Evolutionary conservation across 2,888 invertebrate species (phyloP).

Genomic region (Dryadula phaetusa): DNA sequence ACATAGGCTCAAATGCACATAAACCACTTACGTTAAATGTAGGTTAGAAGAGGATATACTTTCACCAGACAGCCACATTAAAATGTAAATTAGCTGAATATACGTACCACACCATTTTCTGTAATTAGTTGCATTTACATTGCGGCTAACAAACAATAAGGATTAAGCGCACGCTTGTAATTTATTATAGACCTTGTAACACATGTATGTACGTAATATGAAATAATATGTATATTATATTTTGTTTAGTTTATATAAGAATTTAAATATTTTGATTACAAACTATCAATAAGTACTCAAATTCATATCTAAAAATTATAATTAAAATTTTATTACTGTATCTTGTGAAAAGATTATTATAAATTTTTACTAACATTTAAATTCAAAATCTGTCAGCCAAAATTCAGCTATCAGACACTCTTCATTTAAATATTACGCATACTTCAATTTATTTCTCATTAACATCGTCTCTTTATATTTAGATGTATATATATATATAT

Average conservation of each 20-base stretch:
- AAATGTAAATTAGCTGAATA: slow-evolving; percentile 15
- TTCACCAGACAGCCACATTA: slow-evolving; percentile 4
- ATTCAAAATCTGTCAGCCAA: background rate
- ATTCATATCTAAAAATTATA: background rate
- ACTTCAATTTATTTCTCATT: no score
- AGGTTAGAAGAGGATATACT: background rate
- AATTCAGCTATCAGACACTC: background rate
- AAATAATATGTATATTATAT: background rate
- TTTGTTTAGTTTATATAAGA: background rate
- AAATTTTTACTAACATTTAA: background rate
- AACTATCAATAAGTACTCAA: no score
- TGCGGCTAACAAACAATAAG: slow-evolving; percentile 20
- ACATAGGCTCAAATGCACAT: background rate
- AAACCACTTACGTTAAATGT: background rate
- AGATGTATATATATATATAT: no score
- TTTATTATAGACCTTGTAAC: background rate
- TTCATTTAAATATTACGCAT: no score
- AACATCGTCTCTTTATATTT: no score
- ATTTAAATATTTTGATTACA: no score
- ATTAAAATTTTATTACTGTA: background rate
- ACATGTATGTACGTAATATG: background rate
- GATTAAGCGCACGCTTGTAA: slow-evolving; percentile 17
- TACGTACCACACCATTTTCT: slow-evolving; percentile 14
- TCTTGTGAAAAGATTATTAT: no score
- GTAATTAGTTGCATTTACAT: slow-evolving; percentile 18